Base-by-base conservation (phyloP, 92 coral and sea anemone species). In the Phenganax marumi region DNA sequence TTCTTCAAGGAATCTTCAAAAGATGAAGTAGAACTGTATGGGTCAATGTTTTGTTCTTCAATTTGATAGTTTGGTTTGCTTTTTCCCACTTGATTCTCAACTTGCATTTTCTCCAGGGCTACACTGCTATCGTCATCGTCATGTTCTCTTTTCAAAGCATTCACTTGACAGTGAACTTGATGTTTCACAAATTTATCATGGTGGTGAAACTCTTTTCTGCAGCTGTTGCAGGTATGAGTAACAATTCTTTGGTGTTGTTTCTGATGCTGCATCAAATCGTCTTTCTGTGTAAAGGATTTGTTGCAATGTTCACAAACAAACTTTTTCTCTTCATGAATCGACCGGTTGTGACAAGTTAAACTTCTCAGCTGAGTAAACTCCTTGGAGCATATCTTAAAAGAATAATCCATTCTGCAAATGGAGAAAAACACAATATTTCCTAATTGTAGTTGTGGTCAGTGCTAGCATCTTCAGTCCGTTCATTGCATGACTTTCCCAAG, bases 401-500 rank as follows among this genome's bases (percentile, higher is more conserved):
- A n/a, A n/a, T n/a, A 54, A 54, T 10, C 60, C 60, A 54, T 54
- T 54, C 60, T 54, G n/a, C n/a, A 54, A 10, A n/a, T 10, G n/a
- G n/a, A 10, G 60, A n/a, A 54, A 54, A 54, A 10, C 11, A 10
- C n/a, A n/a, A n/a, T n/a, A n/a, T n/a, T n/a, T n/a, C n/a, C n/a
- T n/a, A n/a, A n/a, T n/a, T n/a, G n/a, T n/a, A n/a, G n/a, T n/a
- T n/a, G n/a, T n/a, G n/a, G n/a, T n/a, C n/a, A n/a, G n/a, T n/a
- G n/a, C n/a, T n/a, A n/a, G n/a, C n/a, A n/a, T n/a, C n/a, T n/a
- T 23, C 3, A 23, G 12, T 6, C 72, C 72, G 43, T 66, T 66
- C 72, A 43, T 66, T 66, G 72, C 72, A 66, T 66, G 72, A 66
- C 72, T 66, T 66, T 66, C 50, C 72, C 72, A 39, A 66, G 50